Evolutionary conservation across 2,888 invertebrate genomes (phyloP), one percentile per base, ranked within the genome.

Genomic region (Hydrotaea diabolus): DNA sequence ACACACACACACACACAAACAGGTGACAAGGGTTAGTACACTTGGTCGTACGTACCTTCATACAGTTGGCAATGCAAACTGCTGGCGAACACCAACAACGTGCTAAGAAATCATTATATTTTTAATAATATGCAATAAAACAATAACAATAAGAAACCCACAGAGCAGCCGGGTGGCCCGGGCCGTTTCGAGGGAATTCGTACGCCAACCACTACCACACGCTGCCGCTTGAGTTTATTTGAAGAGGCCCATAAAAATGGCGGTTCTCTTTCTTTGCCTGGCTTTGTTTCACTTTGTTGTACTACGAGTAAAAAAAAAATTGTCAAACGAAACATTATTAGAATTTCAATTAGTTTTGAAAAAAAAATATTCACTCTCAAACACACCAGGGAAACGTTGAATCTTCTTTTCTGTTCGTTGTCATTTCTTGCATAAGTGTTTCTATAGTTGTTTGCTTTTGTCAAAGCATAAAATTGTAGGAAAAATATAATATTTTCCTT

Each of bases 51-150:
- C 7, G 31, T 31, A 31, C n/a, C n/a, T 31, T 31, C 31, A 7
- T 4, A 31, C 7, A 31, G 11, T 31, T 8, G 5, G 2, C 31
- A 66, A 59, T 23, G 19, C 73, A 66, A 59, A 36, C n/a, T 59
- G 31, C 31, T 31, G 2, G 31, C 49, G 19, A 80, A 62, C 59
- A 57, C 19, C 66, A 69, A 69, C 66, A 84, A 85, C 85, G 85
- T 85, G 85, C 81, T 81, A 85, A 85, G 84, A 85, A 85, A 85
- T 85, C 76, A 82, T 85, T 79, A 82, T 82, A 79, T 79, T 74
- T 77, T 82, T 73, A 62, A 73, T 57, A 73, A 73, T 57, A 57
- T 57, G 59, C 59, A 73, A 57, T 57, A 57, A 71, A 71, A 59
- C 57, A 43, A 69, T 62, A 62, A 62, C n/a, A 62, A 62, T 62